Evolutionary conservation across 2,888 invertebrate genomes (phyloP), one percentile per base, ranked within the genome.

Genomic region (Andricus curvator): DNA sequence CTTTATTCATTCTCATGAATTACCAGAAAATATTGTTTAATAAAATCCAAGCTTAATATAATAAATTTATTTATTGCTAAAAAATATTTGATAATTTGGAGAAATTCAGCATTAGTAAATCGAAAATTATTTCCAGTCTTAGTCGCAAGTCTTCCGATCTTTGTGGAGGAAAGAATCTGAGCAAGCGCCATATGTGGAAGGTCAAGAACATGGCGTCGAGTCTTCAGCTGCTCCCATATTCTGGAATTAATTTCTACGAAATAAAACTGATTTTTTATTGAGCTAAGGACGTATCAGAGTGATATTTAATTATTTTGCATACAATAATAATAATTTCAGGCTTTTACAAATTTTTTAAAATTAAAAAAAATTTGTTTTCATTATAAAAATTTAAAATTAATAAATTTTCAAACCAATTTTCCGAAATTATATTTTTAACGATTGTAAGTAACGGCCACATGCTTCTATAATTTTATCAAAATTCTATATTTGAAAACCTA

Each of bases 121-220:
- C 20, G 48, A 70, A 48, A 5, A 48, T 17, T 48, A 11, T 25
- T 15, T 48, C 25, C 17, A 33, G 20, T 37, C 20, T 66, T 66
- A 15, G 15, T 48, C 25, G 1, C 25, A 5, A 17, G 15, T 48
- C 25, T 33, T n/a, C n/a, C 33, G 33, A 56, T n/a, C 33, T 74
- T 51, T 11, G 56, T 56, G 56, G n/a, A 56, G 56, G 33, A 29
- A n/a, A 51, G n/a, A 37, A 56, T 33, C 74, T 33, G 74, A 74
- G 33, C 33, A 20, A 29, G 51, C 74, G 56, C 74, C 74, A 74
- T 74, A 56, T 74, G 74, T 56, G 74, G 56, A 74, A 74, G 51
- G 74, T 74, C 56, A 74, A 74, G 56, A 56, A 74, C 33, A 74
- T 74, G 74, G 74, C 74, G 74, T 33, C 74, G 56, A 22, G 29